Evolutionary conservation across 2,888 invertebrate genomes (phyloP).

Genomic region (Dioctria linearis): DNA sequence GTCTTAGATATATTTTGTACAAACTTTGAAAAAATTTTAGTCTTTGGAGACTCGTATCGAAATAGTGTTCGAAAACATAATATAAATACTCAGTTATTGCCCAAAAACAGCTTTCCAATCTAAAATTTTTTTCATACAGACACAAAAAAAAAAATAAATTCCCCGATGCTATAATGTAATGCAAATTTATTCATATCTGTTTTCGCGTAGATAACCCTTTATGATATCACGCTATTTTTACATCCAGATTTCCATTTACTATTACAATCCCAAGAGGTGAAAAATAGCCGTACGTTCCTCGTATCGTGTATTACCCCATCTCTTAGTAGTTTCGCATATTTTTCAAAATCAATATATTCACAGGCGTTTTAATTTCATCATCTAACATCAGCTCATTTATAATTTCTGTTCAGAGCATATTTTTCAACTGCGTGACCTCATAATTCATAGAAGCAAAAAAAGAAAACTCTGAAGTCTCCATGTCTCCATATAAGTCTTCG

Average conservation of each 20-base stretch:
- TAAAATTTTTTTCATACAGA: slow-evolving; percentile 6
- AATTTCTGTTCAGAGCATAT: slow-evolving; percentile 23
- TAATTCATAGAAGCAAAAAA: slow-evolving; percentile 13
- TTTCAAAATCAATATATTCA: slow-evolving; percentile 6
- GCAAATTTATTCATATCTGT: slow-evolving; percentile 34
- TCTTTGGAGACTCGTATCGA: no score
- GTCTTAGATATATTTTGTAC: no score
- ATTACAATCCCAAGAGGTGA: not conserved
- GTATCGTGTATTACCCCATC: not conserved
- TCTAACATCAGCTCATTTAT: slow-evolving; percentile 33
- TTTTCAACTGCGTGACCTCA: slow-evolving; percentile 35
- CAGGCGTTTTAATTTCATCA: slow-evolving; percentile 33
- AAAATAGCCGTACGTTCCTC: not conserved
- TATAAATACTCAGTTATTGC: no score
- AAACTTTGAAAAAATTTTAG: no score
- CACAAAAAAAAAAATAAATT: not conserved
- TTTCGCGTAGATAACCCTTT: not conserved
- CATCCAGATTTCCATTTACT: not conserved
- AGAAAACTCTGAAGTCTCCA: not conserved
- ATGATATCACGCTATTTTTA: not conserved
- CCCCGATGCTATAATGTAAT: not conserved
- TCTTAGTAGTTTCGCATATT: not conserved
- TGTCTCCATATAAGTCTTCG: not conserved
- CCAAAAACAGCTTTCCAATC: not conserved
- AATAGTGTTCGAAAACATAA: no score